Evolutionary conservation across 2,888 invertebrate species (phyloP).

Genomic region (Polymixis flavicincta): DNA sequence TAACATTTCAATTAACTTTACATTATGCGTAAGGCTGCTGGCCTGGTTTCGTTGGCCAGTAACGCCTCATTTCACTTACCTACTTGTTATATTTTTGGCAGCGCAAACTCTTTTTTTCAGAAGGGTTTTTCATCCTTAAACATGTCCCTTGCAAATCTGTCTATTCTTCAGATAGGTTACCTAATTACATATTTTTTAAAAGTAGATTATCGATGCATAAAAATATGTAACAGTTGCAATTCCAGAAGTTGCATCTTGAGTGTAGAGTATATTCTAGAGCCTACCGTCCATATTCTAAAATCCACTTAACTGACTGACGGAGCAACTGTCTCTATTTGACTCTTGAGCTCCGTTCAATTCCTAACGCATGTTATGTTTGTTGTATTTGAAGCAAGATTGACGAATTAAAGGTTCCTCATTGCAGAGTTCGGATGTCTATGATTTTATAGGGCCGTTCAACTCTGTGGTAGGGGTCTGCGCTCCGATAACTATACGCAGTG

Average conservation of each 20-base stretch:
- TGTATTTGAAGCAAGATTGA: neutral
- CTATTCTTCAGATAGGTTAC: neutral
- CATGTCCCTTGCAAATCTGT: neutral
- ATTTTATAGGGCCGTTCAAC: neutral
- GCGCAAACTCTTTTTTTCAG: neutral
- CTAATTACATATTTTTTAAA: no score
- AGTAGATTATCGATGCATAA: no score
- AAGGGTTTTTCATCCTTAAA: neutral
- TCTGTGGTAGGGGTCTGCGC: no score
- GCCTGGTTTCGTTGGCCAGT: constrained; percentile 24
- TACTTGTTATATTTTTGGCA: constrained; percentile 33
- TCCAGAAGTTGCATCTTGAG: no score
- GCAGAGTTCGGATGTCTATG: neutral
- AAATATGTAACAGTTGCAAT: no score
- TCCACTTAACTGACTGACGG: neutral
- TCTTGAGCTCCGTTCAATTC: neutral
- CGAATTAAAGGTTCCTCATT: neutral
- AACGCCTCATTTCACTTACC: constrained; percentile 28
- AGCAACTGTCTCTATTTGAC: constrained; percentile 5
- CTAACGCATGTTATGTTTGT: neutral
- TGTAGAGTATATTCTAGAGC: neutral
- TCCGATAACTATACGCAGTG: neutral
- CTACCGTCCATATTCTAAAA: neutral
- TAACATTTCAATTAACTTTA: constrained; percentile 31
- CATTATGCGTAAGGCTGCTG: constrained; percentile 19